A percentile compares a stretch with the other conserved stretches of the same genome.
phyloP scores from a whole-genome alignment of 2,797 vertebrate genomes.

The Argentina silus region DNA sequence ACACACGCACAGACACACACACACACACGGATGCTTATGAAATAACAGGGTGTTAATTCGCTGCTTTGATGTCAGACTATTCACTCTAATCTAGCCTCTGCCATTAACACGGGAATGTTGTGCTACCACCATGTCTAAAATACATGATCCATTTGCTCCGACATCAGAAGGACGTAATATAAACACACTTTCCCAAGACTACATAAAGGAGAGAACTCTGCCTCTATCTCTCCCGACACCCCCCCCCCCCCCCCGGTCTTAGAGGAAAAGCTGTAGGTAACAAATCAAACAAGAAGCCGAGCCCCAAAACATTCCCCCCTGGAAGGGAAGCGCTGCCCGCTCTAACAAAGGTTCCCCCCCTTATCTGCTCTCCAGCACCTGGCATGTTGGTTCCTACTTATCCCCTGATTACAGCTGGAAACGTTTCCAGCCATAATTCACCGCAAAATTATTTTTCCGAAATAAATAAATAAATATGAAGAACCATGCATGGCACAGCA shows the following conservation, averaged over 20 bases:
- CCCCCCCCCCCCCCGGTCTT: constrained; percentile 28
- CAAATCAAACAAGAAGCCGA: constrained; percentile 77
- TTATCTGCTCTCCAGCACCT: constrained; percentile 82
- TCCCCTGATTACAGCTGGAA: constrained; percentile 80
- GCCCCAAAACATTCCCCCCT: constrained; percentile 72
- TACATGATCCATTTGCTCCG: constrained; percentile 38
- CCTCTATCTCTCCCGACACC: constrained; percentile 65
- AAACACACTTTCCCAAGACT: constrained; percentile 51
- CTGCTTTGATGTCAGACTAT: constrained; percentile 38
- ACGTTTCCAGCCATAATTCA: constrained; percentile 74
- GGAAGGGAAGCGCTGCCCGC: constrained; percentile 66
- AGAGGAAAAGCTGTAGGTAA: constrained; percentile 71
- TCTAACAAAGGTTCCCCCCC: constrained; percentile 70
- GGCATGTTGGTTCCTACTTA: constrained; percentile 80
- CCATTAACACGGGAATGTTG: constrained; percentile 43
- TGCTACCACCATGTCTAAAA: constrained; percentile 45
- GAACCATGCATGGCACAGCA: constrained; percentile 26
- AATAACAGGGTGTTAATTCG: constrained; percentile 9
- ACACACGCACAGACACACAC: not conserved
- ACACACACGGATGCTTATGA: not conserved
- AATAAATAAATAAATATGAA: constrained; percentile 74
- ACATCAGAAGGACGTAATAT: constrained; percentile 64
- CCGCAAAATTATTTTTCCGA: constrained; percentile 70
- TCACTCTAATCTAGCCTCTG: constrained; percentile 39
- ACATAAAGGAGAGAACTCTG: constrained; percentile 60